A percentile compares a stretch with the other conserved stretches of the same genome.
These are phyloP conservation scores for Cottoperca gobio DNA, from an alignment of 2,797 vertebrate species.

Conservation along the genomic window DNA sequence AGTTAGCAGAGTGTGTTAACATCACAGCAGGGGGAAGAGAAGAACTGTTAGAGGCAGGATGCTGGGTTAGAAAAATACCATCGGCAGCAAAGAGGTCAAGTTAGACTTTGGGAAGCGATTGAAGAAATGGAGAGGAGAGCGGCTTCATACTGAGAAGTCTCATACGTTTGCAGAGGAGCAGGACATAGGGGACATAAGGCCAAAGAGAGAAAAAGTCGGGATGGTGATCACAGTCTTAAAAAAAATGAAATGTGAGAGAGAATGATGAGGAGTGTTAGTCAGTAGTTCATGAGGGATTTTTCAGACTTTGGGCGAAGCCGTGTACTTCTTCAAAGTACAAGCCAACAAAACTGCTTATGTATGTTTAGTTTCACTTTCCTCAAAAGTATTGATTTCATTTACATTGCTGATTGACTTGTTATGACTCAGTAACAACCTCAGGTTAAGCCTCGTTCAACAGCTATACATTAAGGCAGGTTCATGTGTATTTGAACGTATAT, in stretches of 20 bases:
- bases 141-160: conserved; percentile 35
- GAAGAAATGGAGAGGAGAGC: conserved; percentile 26
- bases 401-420: neutral
- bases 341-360: neutral
- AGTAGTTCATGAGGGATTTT: conserved; percentile 36
- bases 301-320: neutral
- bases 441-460: neutral
- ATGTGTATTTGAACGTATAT: neutral
- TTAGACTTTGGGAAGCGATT: conserved; percentile 43
- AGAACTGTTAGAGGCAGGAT: conserved; percentile 44
- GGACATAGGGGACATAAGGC: conserved; percentile 23
- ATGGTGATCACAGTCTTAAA: conserved; percentile 43
- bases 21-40: conserved; percentile 43
- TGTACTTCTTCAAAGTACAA: conserved; percentile 15
- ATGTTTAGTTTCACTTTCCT: neutral
- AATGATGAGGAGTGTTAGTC: conserved; percentile 49
- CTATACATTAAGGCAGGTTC: neutral
- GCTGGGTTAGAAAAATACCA: conserved; percentile 24
- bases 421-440: too few species aligned
- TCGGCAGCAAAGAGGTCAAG: conserved; percentile 29
- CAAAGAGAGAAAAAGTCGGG: conserved; percentile 33
- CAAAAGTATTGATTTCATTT: neutral
- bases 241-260: conserved; percentile 37
- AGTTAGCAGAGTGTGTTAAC: conserved; percentile 57
- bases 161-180: conserved; percentile 3